phyloP scores from a whole-genome alignment of 37 sponge, comb jelly and placozoan genomes.

The Diacarnus erythraeanus region DNA sequence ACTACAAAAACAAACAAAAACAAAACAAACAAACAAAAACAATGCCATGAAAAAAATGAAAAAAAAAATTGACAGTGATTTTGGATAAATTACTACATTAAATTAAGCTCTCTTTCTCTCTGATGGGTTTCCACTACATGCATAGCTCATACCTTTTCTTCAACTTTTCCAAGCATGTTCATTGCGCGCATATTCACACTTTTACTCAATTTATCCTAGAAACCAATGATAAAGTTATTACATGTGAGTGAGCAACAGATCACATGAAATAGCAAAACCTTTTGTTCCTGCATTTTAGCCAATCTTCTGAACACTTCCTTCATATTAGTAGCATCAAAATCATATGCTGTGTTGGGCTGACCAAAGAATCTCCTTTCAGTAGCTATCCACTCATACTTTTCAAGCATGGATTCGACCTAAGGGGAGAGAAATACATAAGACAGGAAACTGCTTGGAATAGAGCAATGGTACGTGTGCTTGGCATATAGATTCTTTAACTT shows the following conservation, averaged over 20 bases:
- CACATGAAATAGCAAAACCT: constrained; percentile 40
- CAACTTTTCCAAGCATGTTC: constrained; percentile 97
- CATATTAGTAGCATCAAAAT: constrained; percentile 77
- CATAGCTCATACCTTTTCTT: constrained; percentile 78
- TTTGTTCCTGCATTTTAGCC: constrained; percentile 78
- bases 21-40: too few relatives aligned
- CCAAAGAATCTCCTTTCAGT: constrained; percentile 94
- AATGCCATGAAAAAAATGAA: too few relatives aligned
- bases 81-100: too few relatives aligned
- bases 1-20: constrained; percentile 59
- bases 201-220: constrained; percentile 82
- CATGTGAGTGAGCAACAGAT: neutral
- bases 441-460: too few relatives aligned
- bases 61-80: too few relatives aligned
- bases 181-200: constrained; percentile 99
- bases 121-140: too few relatives aligned
- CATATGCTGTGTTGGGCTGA: constrained; percentile 92
- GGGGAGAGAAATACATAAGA: too few relatives aligned
- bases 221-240: neutral
- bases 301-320: constrained; percentile 59
- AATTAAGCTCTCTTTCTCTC: too few relatives aligned
- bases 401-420: constrained; percentile 77
- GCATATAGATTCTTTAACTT: too few relatives aligned
- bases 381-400: constrained; percentile 94
- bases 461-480: too few relatives aligned